phyloP scores from a whole-genome alignment of 2,888 invertebrate genomes.

The Cremastinae sp. region DNA sequence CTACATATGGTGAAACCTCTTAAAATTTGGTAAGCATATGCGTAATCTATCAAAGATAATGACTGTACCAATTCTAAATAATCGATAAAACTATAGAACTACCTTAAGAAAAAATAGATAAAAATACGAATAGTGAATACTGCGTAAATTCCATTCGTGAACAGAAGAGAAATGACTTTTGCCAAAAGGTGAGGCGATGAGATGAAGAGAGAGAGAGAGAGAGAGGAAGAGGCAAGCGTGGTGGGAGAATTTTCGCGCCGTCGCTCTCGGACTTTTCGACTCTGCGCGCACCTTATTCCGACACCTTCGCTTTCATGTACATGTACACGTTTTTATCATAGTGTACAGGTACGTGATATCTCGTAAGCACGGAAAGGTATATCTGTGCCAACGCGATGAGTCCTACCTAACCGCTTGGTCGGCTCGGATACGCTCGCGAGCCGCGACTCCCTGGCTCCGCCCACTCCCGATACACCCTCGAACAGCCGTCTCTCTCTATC shows the following conservation, averaged over 20 bases:
- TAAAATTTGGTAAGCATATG: too few relatives aligned
- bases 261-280: slow-evolving; percentile 59
- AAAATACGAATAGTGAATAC: neutral
- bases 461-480: slow-evolving; percentile 72
- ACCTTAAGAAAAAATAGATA: too few relatives aligned
- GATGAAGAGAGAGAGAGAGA: slow-evolving; percentile 27
- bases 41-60: too few relatives aligned
- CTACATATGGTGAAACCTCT: too few relatives aligned
- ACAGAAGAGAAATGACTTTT: neutral
- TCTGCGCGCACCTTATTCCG: slow-evolving; percentile 37
- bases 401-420: slow-evolving; percentile 73
- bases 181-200: slow-evolving; percentile 33
- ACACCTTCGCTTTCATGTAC: too few relatives aligned
- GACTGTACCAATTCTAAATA: too few relatives aligned
- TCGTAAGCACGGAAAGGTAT: slow-evolving; percentile 66
- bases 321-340: neutral
- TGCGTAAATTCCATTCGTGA: neutral
- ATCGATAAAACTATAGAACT: too few relatives aligned
- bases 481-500: slow-evolving; percentile 30
- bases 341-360: neutral
- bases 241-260: slow-evolving; percentile 68
- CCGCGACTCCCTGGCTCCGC: slow-evolving; percentile 73
- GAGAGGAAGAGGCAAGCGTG: slow-evolving; percentile 47
- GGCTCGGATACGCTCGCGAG: slow-evolving; percentile 70
- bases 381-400: slow-evolving; percentile 64